phyloP scores from a whole-genome alignment of 1,140 invertebrate genomes.

The Pogonomyrmex barbatus region DNA sequence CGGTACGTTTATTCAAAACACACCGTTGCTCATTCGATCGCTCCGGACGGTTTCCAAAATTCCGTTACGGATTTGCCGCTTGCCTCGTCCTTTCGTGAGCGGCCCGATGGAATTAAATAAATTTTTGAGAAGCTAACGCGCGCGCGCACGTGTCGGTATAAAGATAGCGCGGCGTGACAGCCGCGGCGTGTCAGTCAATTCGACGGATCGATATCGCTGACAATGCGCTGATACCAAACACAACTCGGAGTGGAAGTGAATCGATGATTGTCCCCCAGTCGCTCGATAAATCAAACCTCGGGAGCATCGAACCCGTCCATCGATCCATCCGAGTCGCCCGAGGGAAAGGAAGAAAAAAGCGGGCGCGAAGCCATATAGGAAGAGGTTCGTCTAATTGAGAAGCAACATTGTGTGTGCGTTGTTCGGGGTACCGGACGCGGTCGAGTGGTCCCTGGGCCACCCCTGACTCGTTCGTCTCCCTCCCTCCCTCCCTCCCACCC shows the following conservation, averaged over 20 bases:
- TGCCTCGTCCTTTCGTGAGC: neutral
- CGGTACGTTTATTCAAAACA: neutral
- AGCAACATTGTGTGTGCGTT: neutral
- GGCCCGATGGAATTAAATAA: conserved; percentile 6
- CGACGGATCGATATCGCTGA: conserved; percentile 41
- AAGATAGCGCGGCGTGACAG: conserved; percentile 14
- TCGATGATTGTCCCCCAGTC: conserved; percentile 12
- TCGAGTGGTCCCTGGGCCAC: conserved; percentile 67
- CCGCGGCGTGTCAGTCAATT: conserved; percentile 29
- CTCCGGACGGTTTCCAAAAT: neutral
- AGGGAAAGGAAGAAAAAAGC: neutral
- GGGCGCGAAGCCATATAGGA: conserved; percentile 9
- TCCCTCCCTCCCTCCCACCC: neutral
- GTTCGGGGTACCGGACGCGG: conserved; percentile 58
- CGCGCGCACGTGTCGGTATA: neutral
- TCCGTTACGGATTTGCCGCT: neutral
- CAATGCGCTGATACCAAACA: conserved; percentile 41
- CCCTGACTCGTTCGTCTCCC: conserved; percentile 62
- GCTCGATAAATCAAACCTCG: conserved; percentile 28
- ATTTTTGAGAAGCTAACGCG: conserved; percentile 17
- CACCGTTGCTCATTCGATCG: neutral
- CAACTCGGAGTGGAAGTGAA: neutral
- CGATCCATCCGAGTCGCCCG: neutral
- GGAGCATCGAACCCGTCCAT: conserved; percentile 7
- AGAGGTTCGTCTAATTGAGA: conserved; percentile 39